phyloP scores from a whole-genome alignment of 2,797 vertebrate species.

The Furcifer pardalis region DNA sequence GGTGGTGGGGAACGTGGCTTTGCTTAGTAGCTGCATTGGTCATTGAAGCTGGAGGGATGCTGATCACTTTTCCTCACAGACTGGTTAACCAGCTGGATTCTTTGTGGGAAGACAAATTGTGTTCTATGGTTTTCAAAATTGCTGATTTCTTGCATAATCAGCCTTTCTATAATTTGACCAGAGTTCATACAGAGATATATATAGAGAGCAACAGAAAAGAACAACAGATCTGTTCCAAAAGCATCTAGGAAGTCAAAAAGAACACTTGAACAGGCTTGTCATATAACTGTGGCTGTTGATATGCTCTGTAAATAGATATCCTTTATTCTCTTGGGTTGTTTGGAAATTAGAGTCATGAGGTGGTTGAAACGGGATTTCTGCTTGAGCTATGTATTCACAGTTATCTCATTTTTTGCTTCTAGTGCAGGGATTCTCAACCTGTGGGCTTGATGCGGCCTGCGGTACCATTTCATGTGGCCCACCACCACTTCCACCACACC shows the following conservation, averaged over 20 bases:
- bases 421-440: no score
- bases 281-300: conserved; percentile 10
- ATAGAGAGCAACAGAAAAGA: not conserved
- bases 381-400: not conserved
- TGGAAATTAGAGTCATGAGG: not conserved
- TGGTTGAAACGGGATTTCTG: not conserved
- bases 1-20: no score
- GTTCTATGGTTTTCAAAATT: no score
- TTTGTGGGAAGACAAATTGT: no score
- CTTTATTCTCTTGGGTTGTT: not conserved
- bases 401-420: not conserved
- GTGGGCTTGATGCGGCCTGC: no score
- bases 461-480: no score
- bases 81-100: no score
- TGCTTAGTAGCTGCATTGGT: no score
- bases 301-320: not conserved
- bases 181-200: no score
- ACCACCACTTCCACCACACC: no score
- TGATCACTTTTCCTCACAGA: no score
- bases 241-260: not conserved
- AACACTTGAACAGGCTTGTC: not conserved
- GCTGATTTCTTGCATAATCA: not conserved
- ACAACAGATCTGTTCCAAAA: conserved; percentile 6
- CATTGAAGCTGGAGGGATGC: no score
- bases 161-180: not conserved